phyloP scores from a whole-genome alignment of 2,888 invertebrate genomes.

The Invenusta paracnida region DNA sequence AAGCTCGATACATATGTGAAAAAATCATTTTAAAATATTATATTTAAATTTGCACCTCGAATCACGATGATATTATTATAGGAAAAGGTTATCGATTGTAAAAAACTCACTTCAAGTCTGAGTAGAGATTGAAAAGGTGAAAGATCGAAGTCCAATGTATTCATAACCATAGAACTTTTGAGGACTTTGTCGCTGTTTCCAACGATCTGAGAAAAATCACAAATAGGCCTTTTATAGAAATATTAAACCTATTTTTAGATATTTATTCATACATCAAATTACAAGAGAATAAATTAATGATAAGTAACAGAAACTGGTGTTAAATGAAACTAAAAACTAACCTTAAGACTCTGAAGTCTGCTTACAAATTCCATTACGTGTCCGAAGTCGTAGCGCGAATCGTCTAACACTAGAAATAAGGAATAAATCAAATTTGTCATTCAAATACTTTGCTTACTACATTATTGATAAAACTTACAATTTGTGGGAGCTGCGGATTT shows the following conservation, averaged over 20 bases:
- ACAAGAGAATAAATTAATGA: too few relatives aligned
- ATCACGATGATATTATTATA: too few relatives aligned
- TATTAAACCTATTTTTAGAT: too few relatives aligned
- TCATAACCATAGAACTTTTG: conserved; percentile 78
- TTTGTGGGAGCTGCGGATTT: conserved; percentile 77
- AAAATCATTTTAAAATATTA: too few relatives aligned
- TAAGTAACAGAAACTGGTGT: too few relatives aligned
- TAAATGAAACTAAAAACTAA: not conserved
- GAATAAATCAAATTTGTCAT: not conserved
- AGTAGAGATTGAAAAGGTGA: conserved; percentile 76
- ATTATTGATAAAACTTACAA: conserved; percentile 49
- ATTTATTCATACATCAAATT: too few relatives aligned
- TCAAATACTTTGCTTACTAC: too few relatives aligned
- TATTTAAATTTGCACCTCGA: too few relatives aligned
- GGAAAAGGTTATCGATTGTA: too few relatives aligned
- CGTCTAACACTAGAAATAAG: conserved; percentile 11
- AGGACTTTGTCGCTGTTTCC: conserved; percentile 70
- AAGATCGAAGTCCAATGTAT: conserved; percentile 74
- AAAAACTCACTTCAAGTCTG: conserved; percentile 65
- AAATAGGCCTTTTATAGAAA: not conserved
- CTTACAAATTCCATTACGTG: conserved; percentile 37
- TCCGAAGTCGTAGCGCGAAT: conserved; percentile 19
- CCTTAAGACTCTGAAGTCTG: conserved; percentile 28
- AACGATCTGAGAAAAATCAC: conserved; percentile 52
- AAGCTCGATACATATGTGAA: too few relatives aligned